phyloP scores from a whole-genome alignment of 2,888 invertebrate species.

The Himalopsyche japonica region DNA sequence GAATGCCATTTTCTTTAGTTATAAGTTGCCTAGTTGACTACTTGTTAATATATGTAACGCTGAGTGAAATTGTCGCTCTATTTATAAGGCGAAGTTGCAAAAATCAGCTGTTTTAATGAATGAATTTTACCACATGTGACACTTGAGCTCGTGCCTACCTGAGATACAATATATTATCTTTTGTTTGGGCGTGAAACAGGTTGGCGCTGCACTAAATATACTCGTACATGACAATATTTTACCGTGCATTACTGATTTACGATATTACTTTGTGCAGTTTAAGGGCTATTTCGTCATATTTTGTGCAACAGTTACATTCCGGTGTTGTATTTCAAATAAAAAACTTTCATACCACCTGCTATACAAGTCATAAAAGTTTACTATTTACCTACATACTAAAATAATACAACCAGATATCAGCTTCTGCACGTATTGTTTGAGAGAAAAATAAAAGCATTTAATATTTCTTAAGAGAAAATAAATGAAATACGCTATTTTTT shows the following conservation, averaged over 20 bases:
- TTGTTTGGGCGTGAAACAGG: neutral
- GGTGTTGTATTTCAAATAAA: neutral
- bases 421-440: no score
- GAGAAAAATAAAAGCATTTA: no score
- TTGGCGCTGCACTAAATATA: neutral
- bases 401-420: no score
- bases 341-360: neutral
- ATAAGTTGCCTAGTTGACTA: neutral
- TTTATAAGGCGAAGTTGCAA: neutral
- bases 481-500: no score
- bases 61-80: neutral
- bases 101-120: conserved; percentile 5
- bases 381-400: no score
- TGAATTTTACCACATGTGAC: conserved; percentile 1
- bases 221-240: neutral
- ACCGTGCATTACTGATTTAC: neutral
- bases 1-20: neutral
- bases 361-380: neutral
- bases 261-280: neutral
- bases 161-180: neutral
- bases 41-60: neutral
- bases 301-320: neutral
- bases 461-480: no score
- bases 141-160: neutral
- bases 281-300: neutral